Evolutionary conservation across 2,888 invertebrate species (phyloP).

Genomic region (Leptopilina myrica): DNA sequence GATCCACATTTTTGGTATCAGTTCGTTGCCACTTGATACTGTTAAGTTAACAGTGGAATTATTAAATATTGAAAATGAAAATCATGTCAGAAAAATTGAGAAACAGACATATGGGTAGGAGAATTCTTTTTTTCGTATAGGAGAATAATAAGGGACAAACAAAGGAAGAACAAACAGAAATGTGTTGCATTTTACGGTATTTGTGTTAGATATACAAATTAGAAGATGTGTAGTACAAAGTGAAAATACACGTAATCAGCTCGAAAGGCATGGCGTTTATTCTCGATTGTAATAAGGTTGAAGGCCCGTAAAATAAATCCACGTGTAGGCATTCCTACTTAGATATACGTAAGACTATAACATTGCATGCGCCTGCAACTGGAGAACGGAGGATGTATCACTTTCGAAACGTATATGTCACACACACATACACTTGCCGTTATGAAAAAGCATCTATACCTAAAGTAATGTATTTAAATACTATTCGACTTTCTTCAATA

Average conservation of each 20-base stretch:
- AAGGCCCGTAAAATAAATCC: slow-evolving; percentile 55
- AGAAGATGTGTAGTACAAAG: not conserved
- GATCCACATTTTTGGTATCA: no score
- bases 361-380: slow-evolving; percentile 49
- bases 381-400: slow-evolving; percentile 56
- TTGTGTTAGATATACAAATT: slow-evolving; percentile 10
- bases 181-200: slow-evolving; percentile 9
- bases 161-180: slow-evolving; percentile 7
- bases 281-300: slow-evolving; percentile 50
- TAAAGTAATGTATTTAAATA: no score
- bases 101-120: not conserved
- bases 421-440: slow-evolving; percentile 53
- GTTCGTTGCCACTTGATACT: no score
- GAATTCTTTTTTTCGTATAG: not conserved
- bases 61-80: no score
- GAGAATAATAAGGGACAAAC: not conserved
- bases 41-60: no score
- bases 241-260: slow-evolving; percentile 35
- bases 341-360: slow-evolving; percentile 55
- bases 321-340: slow-evolving; percentile 57
- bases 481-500: no score
- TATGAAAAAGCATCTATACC: slow-evolving; percentile 38
- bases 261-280: slow-evolving; percentile 32
- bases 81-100: not conserved
- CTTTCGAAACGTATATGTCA: slow-evolving; percentile 57